These are phyloP conservation scores for Tetraneura akinire DNA, from an alignment of 1,140 invertebrate genomes.

Conservation along the genomic window DNA sequence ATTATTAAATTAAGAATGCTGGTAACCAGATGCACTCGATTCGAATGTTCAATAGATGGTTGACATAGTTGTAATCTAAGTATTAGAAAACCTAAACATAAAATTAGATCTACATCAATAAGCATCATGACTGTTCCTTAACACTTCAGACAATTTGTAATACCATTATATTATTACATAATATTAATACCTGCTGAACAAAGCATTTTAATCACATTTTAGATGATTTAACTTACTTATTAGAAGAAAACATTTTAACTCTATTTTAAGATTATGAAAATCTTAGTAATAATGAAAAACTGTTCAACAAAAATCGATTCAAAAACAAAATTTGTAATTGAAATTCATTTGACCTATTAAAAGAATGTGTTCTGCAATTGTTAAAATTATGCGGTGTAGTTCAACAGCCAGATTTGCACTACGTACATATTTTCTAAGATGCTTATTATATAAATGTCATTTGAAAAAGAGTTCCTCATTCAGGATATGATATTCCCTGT, in stretches of 20 bases:
- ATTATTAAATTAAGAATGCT: neutral
- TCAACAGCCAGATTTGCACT: too few species aligned
- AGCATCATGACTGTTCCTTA: neutral
- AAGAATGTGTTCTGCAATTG: neutral
- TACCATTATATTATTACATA: neutral
- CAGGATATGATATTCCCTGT: too few species aligned
- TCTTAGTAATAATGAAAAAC: neutral
- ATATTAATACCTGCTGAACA: neutral
- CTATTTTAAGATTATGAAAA: neutral
- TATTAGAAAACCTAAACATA: neutral
- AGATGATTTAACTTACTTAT: neutral
- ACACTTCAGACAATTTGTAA: neutral
- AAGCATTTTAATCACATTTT: neutral
- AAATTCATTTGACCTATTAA: neutral
- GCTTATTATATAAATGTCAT: too few species aligned
- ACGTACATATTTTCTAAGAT: too few species aligned
- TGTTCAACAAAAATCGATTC: neutral
- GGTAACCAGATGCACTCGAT: neutral
- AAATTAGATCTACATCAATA: neutral
- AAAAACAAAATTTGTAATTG: neutral
- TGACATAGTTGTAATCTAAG: neutral
- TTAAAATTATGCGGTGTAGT: too few species aligned
- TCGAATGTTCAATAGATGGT: neutral
- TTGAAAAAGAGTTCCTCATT: too few species aligned
- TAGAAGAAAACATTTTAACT: neutral